Evolutionary conservation across 2,113 vertebrate species (phyloP), one percentile per base, ranked within the genome.

Genomic region (Indicator indicator): DNA sequence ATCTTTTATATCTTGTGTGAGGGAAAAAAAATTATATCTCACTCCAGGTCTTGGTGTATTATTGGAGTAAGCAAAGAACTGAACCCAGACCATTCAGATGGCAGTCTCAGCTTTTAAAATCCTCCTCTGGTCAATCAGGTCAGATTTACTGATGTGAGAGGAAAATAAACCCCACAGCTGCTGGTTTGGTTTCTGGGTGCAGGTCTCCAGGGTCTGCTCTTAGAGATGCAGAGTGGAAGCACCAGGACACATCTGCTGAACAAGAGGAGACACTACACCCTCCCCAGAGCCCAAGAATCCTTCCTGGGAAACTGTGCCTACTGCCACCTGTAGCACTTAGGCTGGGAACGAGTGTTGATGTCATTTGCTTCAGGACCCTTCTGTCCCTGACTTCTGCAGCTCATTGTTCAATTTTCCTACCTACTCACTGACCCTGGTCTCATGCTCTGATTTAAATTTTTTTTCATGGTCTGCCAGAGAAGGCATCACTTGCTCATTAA

Each of bases 341-440:
- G 18, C 13, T 73, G 36, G 75, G 30, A 76, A 73, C 6, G 12
- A 58, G 9, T 9, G 24, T 11, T 69, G 62, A 9, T 44, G 14
- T 50, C 11, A 11, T 13, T 75, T 48, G 5, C 54, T 86, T 58
- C 32, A 73, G 28, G 52, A 63, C 9, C 6, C 6, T 58, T 79
- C 40, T 65, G 23, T 48, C 15, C 18, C 19, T 59, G 6, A 40
- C 12, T 76, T 91, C 44, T 56, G 23, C 12, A 65, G 13, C 44
- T 64, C 11, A 12, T 42, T 54, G 9, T 2, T 76, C 18, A 20
- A 6, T 69, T n/a, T 56, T 75, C 27, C 30, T 84, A 11, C 27
- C 20, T 19, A n/a, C 18, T 77, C 16, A 54, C 5, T 3, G 3
- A 74, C 23, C 5, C 50, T 21, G 8, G 17, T 13, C 0, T 0